Conservation (phyloP, 2,888 invertebrate species). For the Philaethria dido region DNA sequence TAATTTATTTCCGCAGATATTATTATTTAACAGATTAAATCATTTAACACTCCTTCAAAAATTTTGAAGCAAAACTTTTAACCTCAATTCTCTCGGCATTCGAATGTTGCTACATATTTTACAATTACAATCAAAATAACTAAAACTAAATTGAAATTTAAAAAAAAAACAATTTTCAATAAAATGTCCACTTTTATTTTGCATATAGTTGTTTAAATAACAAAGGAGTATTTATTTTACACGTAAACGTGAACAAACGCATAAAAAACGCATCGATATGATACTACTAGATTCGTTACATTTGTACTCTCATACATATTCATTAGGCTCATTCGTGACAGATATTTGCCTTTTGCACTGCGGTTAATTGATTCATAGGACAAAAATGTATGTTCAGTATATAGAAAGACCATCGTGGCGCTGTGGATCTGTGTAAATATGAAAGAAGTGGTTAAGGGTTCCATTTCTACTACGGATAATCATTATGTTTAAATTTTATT, state of each 20-base stretch:
- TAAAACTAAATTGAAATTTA: background rate
- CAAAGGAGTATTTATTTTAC: background rate
- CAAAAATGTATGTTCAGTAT: constrained; percentile 1
- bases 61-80: too few species aligned
- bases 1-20: too few species aligned
- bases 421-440: background rate
- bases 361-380: constrained; percentile 13
- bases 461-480: background rate
- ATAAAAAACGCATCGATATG: constrained; percentile 33
- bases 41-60: too few species aligned
- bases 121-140: background rate
- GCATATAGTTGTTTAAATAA: background rate
- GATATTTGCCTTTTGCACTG: constrained; percentile 28
- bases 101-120: too few species aligned
- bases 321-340: constrained; percentile 44
- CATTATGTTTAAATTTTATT: too few species aligned
- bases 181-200: background rate
- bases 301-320: constrained; percentile 54
- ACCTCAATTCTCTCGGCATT: too few species aligned
- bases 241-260: constrained; percentile 11
- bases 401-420: background rate
- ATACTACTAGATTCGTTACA: constrained; percentile 54
- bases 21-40: too few species aligned
- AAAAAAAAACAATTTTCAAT: background rate
- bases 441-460: background rate